Evolutionary conservation across 2,113 vertebrate species (phyloP).

Genomic region (Leptobrachium ailaonicum): DNA sequence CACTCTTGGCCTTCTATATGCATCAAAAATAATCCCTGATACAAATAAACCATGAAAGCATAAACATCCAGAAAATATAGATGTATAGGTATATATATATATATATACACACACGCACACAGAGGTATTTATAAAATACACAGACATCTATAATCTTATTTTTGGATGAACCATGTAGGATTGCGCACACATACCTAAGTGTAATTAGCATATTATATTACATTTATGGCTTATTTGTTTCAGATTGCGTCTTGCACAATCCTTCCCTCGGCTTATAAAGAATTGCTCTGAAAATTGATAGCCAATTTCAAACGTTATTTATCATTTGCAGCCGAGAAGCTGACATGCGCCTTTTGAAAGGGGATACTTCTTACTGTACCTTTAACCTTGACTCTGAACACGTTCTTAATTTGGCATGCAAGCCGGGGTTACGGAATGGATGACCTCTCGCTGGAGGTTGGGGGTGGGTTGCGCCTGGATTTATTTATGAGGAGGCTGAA

Average conservation of each 20-base stretch:
- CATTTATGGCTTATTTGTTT: constrained; percentile 3
- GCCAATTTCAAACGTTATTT: constrained; percentile 64
- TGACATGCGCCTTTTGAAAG: constrained; percentile 72
- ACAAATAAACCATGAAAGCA: too few species aligned
- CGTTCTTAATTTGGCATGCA: constrained; percentile 68
- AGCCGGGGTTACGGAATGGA: constrained; percentile 60
- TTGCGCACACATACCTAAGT: background rate
- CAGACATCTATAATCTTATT: too few species aligned
- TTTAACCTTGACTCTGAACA: constrained; percentile 71
- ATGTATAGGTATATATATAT: too few species aligned
- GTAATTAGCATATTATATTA: background rate
- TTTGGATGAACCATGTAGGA: background rate
- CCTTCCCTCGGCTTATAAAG: constrained; percentile 10
- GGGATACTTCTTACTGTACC: constrained; percentile 70
- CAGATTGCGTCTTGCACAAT: background rate
- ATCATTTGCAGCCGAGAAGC: constrained; percentile 66
- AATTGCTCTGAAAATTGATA: constrained; percentile 59
- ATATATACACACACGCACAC: too few species aligned
- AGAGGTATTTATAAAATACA: too few species aligned
- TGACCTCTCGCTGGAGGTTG: constrained; percentile 59
- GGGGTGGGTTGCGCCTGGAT: constrained; percentile 61
- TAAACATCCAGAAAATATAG: too few species aligned
- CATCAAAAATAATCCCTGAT: too few species aligned
- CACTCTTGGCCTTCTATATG: too few species aligned
- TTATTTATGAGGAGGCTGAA: constrained; percentile 72